Percentiles rank a stretch among this genome's conserved stretches.
Conservation (phyloP, 2,888 invertebrate genomes). For the Chydorus sphaericus region DNA sequence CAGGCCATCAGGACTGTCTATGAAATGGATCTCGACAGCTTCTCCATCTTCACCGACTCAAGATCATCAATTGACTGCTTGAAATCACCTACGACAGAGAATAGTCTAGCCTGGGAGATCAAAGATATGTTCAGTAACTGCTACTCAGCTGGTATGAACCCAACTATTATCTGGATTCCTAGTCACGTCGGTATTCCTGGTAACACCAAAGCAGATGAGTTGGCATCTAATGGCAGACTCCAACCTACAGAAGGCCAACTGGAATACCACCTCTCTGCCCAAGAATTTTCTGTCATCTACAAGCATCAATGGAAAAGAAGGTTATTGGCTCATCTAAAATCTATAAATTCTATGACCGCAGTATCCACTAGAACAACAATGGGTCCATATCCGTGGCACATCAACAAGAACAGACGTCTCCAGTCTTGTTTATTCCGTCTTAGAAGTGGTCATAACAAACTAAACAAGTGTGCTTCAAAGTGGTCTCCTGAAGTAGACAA, state of each 20-base stretch:
- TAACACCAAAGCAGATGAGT: neutral
- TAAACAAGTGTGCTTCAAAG: neutral
- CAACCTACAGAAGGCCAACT: neutral
- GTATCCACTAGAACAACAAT: neutral
- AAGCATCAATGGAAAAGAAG: too few species aligned
- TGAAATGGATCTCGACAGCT: neutral
- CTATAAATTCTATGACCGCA: neutral
- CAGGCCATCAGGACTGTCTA: neutral
- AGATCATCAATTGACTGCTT: neutral
- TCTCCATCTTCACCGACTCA: neutral
- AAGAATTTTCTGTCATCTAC: neutral
- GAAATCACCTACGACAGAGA: neutral
- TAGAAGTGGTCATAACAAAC: neutral
- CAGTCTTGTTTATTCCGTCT: neutral
- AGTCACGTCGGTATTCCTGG: neutral
- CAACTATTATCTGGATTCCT: neutral
- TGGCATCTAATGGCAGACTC: neutral
- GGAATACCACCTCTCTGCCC: neutral
- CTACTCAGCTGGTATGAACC: neutral
- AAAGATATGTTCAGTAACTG: neutral
- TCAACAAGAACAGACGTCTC: neutral
- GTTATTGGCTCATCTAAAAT: neutral
- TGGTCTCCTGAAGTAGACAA: neutral
- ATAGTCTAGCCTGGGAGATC: neutral
- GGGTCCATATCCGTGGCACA: neutral